phyloP scores from a whole-genome alignment of 1,140 invertebrate genomes.

The Polypedilum pembai region DNA sequence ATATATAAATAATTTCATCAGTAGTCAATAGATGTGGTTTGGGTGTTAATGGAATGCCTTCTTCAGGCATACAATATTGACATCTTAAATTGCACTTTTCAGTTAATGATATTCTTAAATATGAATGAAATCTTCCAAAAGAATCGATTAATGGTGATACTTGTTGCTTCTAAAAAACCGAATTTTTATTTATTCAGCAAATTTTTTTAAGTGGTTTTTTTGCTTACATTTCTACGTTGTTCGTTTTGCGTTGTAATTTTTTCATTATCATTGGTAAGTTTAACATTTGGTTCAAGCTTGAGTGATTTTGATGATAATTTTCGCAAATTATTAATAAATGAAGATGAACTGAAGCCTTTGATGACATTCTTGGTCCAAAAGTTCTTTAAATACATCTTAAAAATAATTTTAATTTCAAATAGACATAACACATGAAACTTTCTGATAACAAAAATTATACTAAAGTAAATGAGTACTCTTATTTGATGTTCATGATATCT shows the following conservation, averaged over 20 bases:
- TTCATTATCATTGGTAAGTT: not conserved
- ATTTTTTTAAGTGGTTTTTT: not conserved
- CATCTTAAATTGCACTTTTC: constrained; percentile 95
- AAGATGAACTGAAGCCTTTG: not conserved
- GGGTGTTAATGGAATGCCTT: constrained; percentile 77
- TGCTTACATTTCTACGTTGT: not conserved
- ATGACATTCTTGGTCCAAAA: not conserved
- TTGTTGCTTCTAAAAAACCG: not conserved
- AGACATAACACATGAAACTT: not conserved
- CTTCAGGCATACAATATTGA: constrained; percentile 96
- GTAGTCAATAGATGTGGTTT: constrained; percentile 69
- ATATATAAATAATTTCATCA: constrained; percentile 73
- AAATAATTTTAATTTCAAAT: not conserved
- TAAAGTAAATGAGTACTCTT: not conserved
- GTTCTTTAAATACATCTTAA: not conserved
- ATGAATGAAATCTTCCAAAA: constrained; percentile 83
- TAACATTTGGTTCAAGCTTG: not conserved
- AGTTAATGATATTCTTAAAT: constrained; percentile 90
- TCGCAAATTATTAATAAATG: not conserved
- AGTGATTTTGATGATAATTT: not conserved
- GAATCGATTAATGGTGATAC: constrained; percentile 58
- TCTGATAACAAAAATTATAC: not conserved
- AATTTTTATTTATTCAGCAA: not conserved
- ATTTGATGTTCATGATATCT: not conserved
- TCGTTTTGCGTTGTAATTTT: not conserved